Base-by-base conservation (phyloP, 2,797 vertebrate species). In the Menidia menidia region DNA sequence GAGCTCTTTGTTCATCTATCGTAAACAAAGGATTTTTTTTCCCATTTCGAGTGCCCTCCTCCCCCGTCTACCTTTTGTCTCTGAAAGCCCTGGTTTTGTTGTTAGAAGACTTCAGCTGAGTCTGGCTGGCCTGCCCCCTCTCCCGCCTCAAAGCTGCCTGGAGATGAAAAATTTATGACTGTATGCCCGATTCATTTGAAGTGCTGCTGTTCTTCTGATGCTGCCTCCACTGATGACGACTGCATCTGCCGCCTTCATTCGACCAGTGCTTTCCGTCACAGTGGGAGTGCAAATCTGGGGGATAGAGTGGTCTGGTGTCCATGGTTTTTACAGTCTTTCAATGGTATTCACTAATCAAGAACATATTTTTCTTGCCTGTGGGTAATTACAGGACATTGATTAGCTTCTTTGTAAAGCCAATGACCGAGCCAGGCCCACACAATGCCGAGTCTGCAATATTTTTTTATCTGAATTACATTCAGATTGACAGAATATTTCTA, bases 101-200 rank as follows among this genome's bases (percentile, higher is more conserved):
- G 89, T 92, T 85, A 84, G 86, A 89, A 90, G 92, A 85, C 84
- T 90, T 91, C 83, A 85, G 80, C 87, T 77, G 84, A 82, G 88
- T 77, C 74, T 25, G 64, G 75, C 73, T 80, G 77, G 83, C 73
- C 87, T 91, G 86, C 90, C 89, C 86, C 81, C 87, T 88, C 87
- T 81, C 77, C 83, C 73, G 78, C 93, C 93, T 94, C 92, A 92
- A 92, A 95, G 94, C 89, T 63, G 77, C 81, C 83, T 81, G 87
- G 70, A 74, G 87, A 96, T 96, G 92, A 96, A 96, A 95, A 92
- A 95, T 95, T 89, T 91, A 95, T 95, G 94, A 92, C 89, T 88
- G 80, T 87, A 85, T 89, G 90, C 87, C 90, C 92, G 87, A 86
- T 91, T 90, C 85, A 93, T 94, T 93, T 95, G 93, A 94, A 94